These are phyloP conservation scores for Campoletis sonorensis DNA, from an alignment of 1,140 invertebrate species.

Conservation along the genomic window DNA sequence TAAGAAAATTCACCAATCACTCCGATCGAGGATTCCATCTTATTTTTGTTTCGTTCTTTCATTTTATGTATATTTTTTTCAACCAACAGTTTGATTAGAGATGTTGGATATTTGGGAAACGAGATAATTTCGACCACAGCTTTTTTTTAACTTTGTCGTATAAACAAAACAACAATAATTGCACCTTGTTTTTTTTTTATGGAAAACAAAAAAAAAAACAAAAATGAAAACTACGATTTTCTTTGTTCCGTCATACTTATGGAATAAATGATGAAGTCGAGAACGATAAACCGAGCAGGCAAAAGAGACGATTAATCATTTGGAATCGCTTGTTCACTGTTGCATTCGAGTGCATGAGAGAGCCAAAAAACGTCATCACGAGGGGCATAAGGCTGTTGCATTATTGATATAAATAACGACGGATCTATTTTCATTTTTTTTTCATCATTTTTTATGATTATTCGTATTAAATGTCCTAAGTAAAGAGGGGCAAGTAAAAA, in stretches of 20 bases:
- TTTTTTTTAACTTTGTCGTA: too few relatives aligned
- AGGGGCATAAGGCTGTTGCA: slow-evolving; percentile 50
- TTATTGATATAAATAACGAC: slow-evolving; percentile 53
- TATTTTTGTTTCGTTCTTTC: slow-evolving; percentile 45
- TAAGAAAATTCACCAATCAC: slow-evolving; percentile 58
- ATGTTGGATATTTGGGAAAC: too few relatives aligned
- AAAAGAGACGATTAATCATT: slow-evolving; percentile 59
- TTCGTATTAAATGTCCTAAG: neutral
- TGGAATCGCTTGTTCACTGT: slow-evolving; percentile 31
- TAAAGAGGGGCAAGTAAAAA: slow-evolving; percentile 12
- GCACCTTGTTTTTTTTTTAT: neutral
- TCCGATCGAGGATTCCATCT: slow-evolving; percentile 42
- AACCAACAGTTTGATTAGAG: too few relatives aligned
- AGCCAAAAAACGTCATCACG: slow-evolving; percentile 38
- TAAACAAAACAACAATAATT: too few relatives aligned
- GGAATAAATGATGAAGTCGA: slow-evolving; percentile 2
- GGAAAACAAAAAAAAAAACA: too few relatives aligned
- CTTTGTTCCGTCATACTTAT: neutral
- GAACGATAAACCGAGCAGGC: slow-evolving; percentile 52
- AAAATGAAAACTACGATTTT: slow-evolving; percentile 37
- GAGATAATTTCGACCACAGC: too few relatives aligned
- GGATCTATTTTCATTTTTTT: slow-evolving; percentile 23
- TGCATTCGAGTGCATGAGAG: neutral
- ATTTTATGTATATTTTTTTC: neutral
- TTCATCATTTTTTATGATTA: slow-evolving; percentile 11